Evolutionary conservation across 1,140 invertebrate genomes (phyloP), one percentile per base, ranked within the genome.

Genomic region (Drosophila kikkawai): DNA sequence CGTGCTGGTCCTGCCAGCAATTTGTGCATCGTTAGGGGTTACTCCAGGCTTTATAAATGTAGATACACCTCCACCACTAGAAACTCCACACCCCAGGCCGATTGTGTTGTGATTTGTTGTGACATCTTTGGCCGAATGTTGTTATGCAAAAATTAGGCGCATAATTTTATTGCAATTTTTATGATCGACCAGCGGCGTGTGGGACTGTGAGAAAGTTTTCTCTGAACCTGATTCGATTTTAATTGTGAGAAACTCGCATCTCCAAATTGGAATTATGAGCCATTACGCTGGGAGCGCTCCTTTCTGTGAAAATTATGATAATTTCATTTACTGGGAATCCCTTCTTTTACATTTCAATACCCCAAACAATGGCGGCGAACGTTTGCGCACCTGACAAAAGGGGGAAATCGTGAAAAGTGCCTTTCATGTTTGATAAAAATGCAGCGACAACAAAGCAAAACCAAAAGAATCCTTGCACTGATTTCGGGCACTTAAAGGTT

Each of bases 111-210:
- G 86, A 91, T 91, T 91, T 91, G 86, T 91, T 91, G 87, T 91
- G 86, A 91, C 86, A 91, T 60, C 75, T 80, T 53, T 15, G 48
- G 37, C 59, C 51, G 55, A 90, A 92, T 92, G 91, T 92, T 92
- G 91, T 92, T 92, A 92, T 92, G 91, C 91, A 92, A 92, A 92
- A 92, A 92, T 92, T 80, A 80, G 64, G 91, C 91, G 91, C 78
- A 92, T 91, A 65, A 92, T 92, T 92, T 92, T 91, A 92, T 92
- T 92, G 91, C 91, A 78, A 91, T 92, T 92, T 92, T 91, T 91
- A 92, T 88, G 85, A 71, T 77, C 79, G 69, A 80, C 26, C 66
- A 57, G 63, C 53, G 53, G 42, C 32, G 19, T 56, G 36, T 56
- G 53, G 53, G 63, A 75, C 60, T 78, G 69, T 65, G 59, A 58